Conservation (phyloP, 2,888 invertebrate species). For the Anthophora plumipes region DNA sequence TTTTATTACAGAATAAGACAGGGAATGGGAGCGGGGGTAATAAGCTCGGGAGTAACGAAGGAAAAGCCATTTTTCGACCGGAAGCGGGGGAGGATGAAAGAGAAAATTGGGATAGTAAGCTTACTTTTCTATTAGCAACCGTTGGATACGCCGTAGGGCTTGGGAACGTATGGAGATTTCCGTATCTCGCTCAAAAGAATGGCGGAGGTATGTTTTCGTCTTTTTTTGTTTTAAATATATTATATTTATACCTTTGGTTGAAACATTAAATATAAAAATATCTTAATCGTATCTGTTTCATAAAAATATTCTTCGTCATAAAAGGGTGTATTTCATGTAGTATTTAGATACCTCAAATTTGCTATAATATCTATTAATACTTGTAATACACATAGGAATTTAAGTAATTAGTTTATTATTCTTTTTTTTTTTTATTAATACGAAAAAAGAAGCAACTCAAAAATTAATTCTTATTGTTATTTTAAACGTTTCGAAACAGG, state of each 20-base stretch:
- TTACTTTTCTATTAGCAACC: conserved; percentile 96
- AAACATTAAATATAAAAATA: not conserved
- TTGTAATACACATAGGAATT: no score
- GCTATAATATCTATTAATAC: no score
- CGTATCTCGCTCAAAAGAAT: conserved; percentile 97
- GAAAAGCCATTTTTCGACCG: conserved; percentile 88
- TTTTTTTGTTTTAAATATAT: not conserved
- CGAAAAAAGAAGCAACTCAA: not conserved
- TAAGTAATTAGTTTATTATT: not conserved
- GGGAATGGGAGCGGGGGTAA: conserved; percentile 80
- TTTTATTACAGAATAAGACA: conserved; percentile 71
- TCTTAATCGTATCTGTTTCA: no score
- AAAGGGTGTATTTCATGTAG: no score
- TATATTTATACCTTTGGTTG: not conserved
- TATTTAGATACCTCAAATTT: no score
- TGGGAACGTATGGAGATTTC: conserved; percentile 98
- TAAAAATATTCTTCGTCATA: no score
- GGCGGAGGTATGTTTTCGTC: conserved; percentile 89
- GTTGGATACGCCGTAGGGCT: conserved; percentile 97
- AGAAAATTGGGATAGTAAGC: conserved; percentile 96
- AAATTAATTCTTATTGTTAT: conserved; percentile 1
- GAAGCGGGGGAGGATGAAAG: conserved; percentile 91
- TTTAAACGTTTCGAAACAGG: conserved; percentile 84
- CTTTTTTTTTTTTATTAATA: not conserved
- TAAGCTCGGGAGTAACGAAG: conserved; percentile 88